A percentile compares a stretch with the other conserved stretches of the same genome.
These are phyloP conservation scores for Liodrosophila aerea DNA, from an alignment of 2,888 invertebrate genomes.

Conservation along the genomic window DNA sequence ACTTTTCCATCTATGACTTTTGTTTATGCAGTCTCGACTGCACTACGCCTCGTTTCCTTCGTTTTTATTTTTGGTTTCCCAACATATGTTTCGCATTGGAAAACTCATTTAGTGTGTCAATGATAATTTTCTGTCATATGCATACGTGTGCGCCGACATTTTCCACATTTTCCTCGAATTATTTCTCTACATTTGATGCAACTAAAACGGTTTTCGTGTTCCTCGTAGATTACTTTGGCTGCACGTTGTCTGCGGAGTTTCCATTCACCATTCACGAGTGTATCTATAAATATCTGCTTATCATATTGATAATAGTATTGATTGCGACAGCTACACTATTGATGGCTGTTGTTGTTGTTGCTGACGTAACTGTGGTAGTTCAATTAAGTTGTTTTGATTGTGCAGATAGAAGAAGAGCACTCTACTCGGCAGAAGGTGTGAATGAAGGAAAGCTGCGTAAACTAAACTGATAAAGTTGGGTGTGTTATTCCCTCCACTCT, in stretches of 20 bases:
- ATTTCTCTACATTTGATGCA: conserved; percentile 28
- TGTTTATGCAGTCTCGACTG: conserved; percentile 42
- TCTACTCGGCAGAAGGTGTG: neutral
- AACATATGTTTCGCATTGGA: conserved; percentile 63
- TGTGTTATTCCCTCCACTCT: too few species aligned
- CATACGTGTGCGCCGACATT: too few species aligned
- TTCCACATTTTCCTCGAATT: conserved; percentile 26
- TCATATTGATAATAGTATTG: conserved; percentile 33
- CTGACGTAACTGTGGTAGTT: conserved; percentile 12
- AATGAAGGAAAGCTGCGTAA: neutral
- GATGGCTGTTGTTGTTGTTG: conserved; percentile 1
- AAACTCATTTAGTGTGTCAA: conserved; percentile 65
- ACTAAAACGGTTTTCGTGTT: neutral
- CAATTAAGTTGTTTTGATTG: conserved; percentile 9
- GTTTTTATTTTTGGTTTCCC: conserved; percentile 54
- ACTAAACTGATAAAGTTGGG: too few species aligned
- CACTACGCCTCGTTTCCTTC: conserved; percentile 15
- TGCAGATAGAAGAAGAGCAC: neutral
- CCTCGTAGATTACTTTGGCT: conserved; percentile 23
- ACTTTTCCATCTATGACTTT: conserved; percentile 57
- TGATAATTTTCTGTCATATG: conserved; percentile 34
- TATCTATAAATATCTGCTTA: conserved; percentile 39
- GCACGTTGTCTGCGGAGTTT: conserved; percentile 35
- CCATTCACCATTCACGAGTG: neutral
- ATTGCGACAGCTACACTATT: conserved; percentile 8